Evolutionary conservation across 2,888 invertebrate genomes (phyloP), one percentile per base, ranked within the genome.

Genomic region (Pecten maximus): DNA sequence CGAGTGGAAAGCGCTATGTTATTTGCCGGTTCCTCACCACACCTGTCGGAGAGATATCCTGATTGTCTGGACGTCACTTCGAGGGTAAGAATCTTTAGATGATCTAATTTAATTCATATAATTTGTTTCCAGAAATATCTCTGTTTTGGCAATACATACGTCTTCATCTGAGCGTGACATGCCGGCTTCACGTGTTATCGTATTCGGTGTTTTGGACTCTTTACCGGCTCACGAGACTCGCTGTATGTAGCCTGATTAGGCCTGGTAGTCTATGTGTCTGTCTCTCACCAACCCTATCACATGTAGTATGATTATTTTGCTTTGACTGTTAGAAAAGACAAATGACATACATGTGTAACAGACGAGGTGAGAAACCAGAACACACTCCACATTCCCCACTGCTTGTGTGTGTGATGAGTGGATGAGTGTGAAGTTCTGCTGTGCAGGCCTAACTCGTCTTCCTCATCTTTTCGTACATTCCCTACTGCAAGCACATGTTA

Each of bases 351-450:
- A 74, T 4, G 12, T 28, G 12, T 35, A 35, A 74, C 28, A 35
- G 74, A 0, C 74, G 28, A 74, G 74, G 74, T 74, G 74, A 74
- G 74, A 74, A 74, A 74, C 74, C 28, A 28, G 74, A 74, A 74
- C 74, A 35, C 23, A 19, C 60, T 28, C 28, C 74, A 28, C 74
- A 23, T 54, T 19, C 74, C 74, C 74, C 60, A 23, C n/a, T n/a
- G n/a, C n/a, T n/a, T n/a, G n/a, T n/a, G n/a, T n/a, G n/a, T n/a
- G n/a, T n/a, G n/a, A n/a, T n/a, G n/a, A n/a, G n/a, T n/a, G n/a
- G n/a, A n/a, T n/a, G n/a, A n/a, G n/a, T n/a, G n/a, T n/a, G n/a
- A n/a, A n/a, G n/a, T n/a, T n/a, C n/a, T n/a, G n/a, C n/a, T n/a
- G n/a, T n/a, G n/a, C n/a, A n/a, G n/a, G n/a, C n/a, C n/a, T n/a